Evolutionary conservation across 1,140 invertebrate genomes (phyloP).

Genomic region (Sitobion miscanthi): DNA sequence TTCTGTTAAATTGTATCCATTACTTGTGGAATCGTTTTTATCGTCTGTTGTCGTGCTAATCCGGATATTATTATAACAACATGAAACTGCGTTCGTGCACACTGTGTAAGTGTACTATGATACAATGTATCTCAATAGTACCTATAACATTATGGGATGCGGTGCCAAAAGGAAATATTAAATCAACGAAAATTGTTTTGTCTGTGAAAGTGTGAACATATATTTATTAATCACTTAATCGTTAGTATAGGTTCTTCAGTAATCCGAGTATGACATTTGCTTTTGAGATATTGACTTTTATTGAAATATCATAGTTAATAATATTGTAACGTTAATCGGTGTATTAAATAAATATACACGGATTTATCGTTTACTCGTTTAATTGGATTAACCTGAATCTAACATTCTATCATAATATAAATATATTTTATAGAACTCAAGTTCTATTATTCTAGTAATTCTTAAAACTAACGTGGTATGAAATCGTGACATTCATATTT

Average conservation of each 20-base stretch:
- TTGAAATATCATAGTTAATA: not conserved
- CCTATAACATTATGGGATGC: too few species aligned
- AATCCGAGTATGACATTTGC: not conserved
- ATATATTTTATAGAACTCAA: too few species aligned
- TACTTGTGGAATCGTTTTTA: not conserved
- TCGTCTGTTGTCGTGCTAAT: not conserved
- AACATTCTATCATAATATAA: too few species aligned
- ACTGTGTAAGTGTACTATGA: not conserved
- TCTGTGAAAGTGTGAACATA: not conserved
- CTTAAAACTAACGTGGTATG: too few species aligned
- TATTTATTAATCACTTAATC: not conserved
- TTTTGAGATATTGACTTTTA: not conserved
- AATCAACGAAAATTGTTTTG: not conserved
- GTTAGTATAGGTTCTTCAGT: not conserved
- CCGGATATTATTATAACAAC: not conserved
- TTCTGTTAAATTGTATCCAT: not conserved
- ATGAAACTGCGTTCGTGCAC: not conserved
- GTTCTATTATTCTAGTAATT: too few species aligned
- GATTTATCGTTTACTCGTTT: not conserved
- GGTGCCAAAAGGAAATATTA: not conserved
- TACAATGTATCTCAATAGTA: not conserved
- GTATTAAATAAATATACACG: too few species aligned
- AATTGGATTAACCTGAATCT: not conserved
- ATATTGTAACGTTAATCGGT: too few species aligned
- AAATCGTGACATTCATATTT: not conserved